phyloP scores from a whole-genome alignment of 2,797 vertebrate species.

The Anableps anableps region DNA sequence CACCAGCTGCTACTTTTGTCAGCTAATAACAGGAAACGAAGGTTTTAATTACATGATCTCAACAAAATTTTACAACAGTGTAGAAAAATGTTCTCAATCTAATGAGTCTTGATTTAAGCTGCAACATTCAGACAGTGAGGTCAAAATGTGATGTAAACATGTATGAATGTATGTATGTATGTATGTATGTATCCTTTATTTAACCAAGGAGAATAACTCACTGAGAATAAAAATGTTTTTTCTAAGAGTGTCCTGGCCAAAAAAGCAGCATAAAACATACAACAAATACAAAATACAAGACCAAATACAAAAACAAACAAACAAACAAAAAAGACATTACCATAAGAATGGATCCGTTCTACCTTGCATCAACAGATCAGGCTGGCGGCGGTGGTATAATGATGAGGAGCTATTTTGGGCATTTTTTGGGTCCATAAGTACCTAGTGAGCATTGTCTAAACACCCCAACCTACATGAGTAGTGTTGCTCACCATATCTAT shows the following conservation, averaged over 20 bases:
- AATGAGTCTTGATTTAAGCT: neutral
- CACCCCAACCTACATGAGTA: neutral
- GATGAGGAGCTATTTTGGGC: neutral
- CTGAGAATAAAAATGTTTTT: no score
- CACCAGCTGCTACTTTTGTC: neutral
- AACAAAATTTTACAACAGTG: neutral
- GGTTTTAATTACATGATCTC: neutral
- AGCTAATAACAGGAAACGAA: neutral
- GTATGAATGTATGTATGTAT: no score
- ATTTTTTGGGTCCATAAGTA: neutral
- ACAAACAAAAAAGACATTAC: no score
- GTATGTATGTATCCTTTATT: no score
- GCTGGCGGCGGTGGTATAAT: neutral
- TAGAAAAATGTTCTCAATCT: neutral
- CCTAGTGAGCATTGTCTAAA: neutral
- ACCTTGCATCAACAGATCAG: neutral
- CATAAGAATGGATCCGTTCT: neutral
- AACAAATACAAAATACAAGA: no score
- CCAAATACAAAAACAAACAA: no score
- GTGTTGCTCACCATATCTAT: neutral
- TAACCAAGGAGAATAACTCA: no score
- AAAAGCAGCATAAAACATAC: no score
- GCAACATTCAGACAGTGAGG: neutral
- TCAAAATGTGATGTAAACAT: neutral
- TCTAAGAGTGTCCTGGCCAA: no score